Base-by-base conservation (phyloP, 2,888 invertebrate species). In the Steinernema hermaphroditum region DNA sequence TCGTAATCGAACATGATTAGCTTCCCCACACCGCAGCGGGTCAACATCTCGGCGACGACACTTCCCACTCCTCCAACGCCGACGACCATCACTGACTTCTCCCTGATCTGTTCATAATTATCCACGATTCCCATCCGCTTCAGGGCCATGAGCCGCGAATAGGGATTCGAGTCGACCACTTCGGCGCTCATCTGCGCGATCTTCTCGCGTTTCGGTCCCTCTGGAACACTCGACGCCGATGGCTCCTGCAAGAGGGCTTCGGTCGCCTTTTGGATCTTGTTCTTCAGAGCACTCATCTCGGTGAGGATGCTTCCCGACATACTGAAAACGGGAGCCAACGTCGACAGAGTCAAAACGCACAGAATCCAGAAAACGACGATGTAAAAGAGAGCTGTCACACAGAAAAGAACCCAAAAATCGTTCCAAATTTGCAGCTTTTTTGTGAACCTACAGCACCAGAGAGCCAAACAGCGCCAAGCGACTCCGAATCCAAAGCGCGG, bases 21-120 rank as follows among this genome's bases (percentile, higher is more conserved):
- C 29, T 76, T 76, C 77, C 98, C 98, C 80, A 98, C 93, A 0
- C 97, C 98, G 88, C 98, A 99, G 77, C 98, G 90, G 1, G 97
- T 96, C 70, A 99, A 89, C 98, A 99, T 99, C 89, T 99, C 98
- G 49, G 98, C 96, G 0, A 98, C 95, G 0, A 99, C 98, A 89
- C 96, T 96, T 50, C 98, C 98, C n/a, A 99, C 97, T 43, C 98
- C 98, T 0, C 98, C 98, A 0, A 99, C 92, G 2, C 98, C 98
- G 12, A 99, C 95, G 46, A 99, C 91, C 6, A 94, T 94, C 2
- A 98, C 93, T 0, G 94, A 91, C 87, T 91, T 91, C 43, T 92
- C 91, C 46, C 97, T 90, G 73, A 90, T 90, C 84, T 91, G 91
- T 89, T 97, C 96, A 87, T 98, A 98, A 88, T 99, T 94, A 80